Evolutionary conservation across 2,797 vertebrate species (phyloP), one percentile per base, ranked within the genome.

Genomic region (Fringilla coelebs): DNA sequence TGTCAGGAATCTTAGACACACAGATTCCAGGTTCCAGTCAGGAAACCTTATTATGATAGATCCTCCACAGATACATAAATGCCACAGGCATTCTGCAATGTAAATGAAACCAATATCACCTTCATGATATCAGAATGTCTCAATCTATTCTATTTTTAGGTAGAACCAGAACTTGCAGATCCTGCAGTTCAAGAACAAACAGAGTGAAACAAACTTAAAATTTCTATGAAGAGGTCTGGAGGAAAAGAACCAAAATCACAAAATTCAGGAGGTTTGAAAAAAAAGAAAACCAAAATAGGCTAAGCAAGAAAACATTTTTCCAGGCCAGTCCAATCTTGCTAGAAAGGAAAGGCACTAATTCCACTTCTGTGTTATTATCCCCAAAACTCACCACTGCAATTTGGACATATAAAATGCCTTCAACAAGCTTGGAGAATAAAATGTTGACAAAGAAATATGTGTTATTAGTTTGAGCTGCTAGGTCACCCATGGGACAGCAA

Each of bases 281-380:
- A 91, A 84, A 93, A 65, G 8, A 66, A 80, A 71, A 55, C 6
- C 8, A 73, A 78, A 93, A 76, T n/a, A 73, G 32, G 15, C n/a
- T 51, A 74, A 9, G 7, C 4, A 8, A 93, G 80, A 91, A 96
- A 94, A 40, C 20, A 84, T 94, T 92, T 95, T 80, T 73, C 95
- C 73, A 78, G 31, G 24, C 32, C 49, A 70, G 62, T 43, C 43
- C 74, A 86, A 60, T 84, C 54, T 93, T 85, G n/a, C 73, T 88
- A 67, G 29, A 93, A 97, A 96, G 17, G n/a, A 90, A 97, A 96
- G 73, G 22, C 72, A 92, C 94, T 94, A 94, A 96, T 96, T 96
- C 78, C 49, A 38, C 52, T 90, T 97, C 57, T 46, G 11, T 93
- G 46, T 79, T 97, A 96, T 89, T 96, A 93, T 90, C 60, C 62